A percentile compares a stretch with the other conserved stretches of the same genome.
These are phyloP conservation scores for Sapayoa aenigma DNA, from an alignment of 2,113 vertebrate species.

Conservation along the genomic window DNA sequence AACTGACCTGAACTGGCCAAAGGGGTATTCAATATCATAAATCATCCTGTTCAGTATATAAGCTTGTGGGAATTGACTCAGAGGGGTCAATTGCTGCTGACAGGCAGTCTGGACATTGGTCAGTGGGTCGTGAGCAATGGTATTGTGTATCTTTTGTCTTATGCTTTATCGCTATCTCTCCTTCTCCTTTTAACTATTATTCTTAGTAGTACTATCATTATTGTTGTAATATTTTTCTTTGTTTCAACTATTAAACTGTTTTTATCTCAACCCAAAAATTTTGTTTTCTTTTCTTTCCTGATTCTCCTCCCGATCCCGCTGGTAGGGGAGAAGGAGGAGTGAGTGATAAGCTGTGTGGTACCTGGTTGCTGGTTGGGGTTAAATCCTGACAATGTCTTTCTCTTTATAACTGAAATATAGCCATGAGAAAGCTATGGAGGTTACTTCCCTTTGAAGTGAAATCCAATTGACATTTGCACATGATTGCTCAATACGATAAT, in stretches of 20 bases:
- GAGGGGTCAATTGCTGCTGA: background rate
- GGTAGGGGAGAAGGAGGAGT: background rate
- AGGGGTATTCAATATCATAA: accelerated
- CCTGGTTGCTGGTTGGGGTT: background rate
- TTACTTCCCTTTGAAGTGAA: background rate
- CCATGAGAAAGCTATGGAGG: background rate
- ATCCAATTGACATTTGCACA: background rate
- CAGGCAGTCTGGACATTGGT: background rate
- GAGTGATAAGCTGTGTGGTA: background rate
- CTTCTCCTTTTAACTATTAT: background rate
- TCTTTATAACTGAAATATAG: background rate
- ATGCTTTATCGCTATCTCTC: background rate
- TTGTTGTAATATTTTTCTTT: background rate
- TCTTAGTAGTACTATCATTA: background rate
- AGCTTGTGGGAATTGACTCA: background rate
- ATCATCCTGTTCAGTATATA: background rate
- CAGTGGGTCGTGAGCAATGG: background rate
- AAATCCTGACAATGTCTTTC: background rate
- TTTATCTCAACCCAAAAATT: background rate
- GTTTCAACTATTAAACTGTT: background rate
- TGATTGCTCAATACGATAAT: background rate
- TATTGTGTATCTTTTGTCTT: background rate
- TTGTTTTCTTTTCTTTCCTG: background rate
- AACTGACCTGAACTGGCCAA: accelerated
- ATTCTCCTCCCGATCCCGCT: background rate